These are phyloP conservation scores for Chiridota heheva DNA, from an alignment of 35 echinoderm and acorn worm species.

Conservation along the genomic window DNA sequence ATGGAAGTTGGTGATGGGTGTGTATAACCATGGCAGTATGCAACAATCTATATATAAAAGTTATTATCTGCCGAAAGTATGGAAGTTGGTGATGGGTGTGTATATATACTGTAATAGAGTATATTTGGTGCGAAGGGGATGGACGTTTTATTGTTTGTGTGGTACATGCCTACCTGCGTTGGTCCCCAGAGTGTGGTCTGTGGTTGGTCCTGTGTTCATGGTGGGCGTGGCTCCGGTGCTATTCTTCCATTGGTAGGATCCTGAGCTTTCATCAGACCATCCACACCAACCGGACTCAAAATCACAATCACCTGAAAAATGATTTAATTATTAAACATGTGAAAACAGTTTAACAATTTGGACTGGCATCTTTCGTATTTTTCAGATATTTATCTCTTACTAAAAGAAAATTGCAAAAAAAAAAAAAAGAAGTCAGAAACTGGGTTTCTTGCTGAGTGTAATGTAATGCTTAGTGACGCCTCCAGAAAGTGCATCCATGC, in stretches of 20 bases:
- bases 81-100: neutral
- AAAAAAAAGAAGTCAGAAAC: neutral
- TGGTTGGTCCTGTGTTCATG: constrained; percentile 70
- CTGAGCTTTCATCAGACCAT: constrained; percentile 48
- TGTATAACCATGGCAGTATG: neutral
- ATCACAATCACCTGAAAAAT: constrained; percentile 63
- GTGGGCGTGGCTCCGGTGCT: constrained; percentile 60
- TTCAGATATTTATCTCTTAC: neutral
- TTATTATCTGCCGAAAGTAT: neutral
- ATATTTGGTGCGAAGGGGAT: too few species aligned
- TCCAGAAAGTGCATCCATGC: too few species aligned
- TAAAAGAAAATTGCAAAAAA: neutral
- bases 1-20: neutral
- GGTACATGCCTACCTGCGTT: constrained; percentile 42
- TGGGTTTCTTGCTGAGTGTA: too few species aligned
- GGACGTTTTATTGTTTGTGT: too few species aligned
- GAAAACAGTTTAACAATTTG: neutral
- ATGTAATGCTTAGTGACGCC: too few species aligned
- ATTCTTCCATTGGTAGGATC: constrained; percentile 56
- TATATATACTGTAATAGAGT: neutral
- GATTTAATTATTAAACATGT: neutral
- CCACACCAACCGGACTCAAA: constrained; percentile 85
- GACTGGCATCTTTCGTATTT: neutral
- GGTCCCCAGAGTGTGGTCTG: constrained; percentile 79
- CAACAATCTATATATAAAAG: neutral